Evolutionary conservation across 2,797 vertebrate genomes (phyloP).

Genomic region (Eupleurogrammus muticus): DNA sequence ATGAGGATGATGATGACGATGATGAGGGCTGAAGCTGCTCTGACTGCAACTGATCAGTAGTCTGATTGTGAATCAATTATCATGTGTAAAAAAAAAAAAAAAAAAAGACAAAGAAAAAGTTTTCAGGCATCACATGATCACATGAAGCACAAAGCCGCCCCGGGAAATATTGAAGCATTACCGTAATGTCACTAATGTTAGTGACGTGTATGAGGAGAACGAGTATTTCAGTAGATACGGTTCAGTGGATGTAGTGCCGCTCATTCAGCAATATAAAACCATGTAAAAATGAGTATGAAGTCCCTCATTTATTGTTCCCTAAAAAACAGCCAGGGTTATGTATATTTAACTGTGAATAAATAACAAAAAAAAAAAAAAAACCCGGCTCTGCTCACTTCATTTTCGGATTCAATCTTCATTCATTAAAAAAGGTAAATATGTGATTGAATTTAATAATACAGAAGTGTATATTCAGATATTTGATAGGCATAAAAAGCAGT

Average conservation of each 20-base stretch:
- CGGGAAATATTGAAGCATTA: slow-evolving; percentile 42
- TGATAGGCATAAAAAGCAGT: slow-evolving; percentile 52
- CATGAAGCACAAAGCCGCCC: slow-evolving; percentile 19
- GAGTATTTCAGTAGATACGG: slow-evolving; percentile 7
- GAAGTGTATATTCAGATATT: slow-evolving; percentile 44
- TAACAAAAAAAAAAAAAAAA: slow-evolving; percentile 50
- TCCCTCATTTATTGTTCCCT: slow-evolving; percentile 73
- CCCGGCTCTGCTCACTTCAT: slow-evolving; percentile 42
- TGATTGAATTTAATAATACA: slow-evolving; percentile 40
- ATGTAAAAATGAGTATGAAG: slow-evolving; percentile 68
- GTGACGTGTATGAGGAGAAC: slow-evolving; percentile 14
- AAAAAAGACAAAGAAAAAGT: background rate
- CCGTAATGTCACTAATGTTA: slow-evolving; percentile 27
- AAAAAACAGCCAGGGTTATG: slow-evolving; percentile 54
- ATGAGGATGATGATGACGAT: slow-evolving; percentile 24
- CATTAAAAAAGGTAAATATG: slow-evolving; percentile 43
- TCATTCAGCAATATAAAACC: slow-evolving; percentile 58
- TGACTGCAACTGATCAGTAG: background rate
- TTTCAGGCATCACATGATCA: slow-evolving; percentile 13
- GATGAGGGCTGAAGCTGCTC: slow-evolving; percentile 12
- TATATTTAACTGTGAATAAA: slow-evolving; percentile 70
- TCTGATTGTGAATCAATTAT: slow-evolving; percentile 23
- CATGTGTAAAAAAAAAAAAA: background rate
- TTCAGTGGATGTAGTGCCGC: slow-evolving; percentile 22
- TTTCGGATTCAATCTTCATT: slow-evolving; percentile 52